phyloP scores from a whole-genome alignment of 2,797 vertebrate species.

The Cuniculus paca region DNA sequence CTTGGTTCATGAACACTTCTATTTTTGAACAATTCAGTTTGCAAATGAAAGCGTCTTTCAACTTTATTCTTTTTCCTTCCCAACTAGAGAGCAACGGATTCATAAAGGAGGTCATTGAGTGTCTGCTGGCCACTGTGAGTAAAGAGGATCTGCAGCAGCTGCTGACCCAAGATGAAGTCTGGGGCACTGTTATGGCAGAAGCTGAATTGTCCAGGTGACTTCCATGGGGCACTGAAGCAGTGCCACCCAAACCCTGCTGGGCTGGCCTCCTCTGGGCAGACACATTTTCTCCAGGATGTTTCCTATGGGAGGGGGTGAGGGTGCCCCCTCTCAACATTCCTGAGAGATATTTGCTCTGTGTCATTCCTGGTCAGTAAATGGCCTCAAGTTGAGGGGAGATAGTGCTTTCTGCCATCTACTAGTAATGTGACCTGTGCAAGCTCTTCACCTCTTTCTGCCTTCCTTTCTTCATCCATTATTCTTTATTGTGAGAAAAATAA shows the following conservation, averaged over 20 bases:
- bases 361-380: accelerated
- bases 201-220: background rate
- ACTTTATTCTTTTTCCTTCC: background rate
- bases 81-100: background rate
- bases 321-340: background rate
- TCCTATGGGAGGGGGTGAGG: background rate
- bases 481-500: too few species aligned
- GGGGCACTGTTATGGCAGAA: background rate
- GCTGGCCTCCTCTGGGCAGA: background rate
- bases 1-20: too few species aligned
- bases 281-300: background rate
- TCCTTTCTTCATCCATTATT: too few species aligned
- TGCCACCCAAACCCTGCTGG: too few species aligned
- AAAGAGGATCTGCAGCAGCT: background rate
- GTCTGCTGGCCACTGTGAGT: accelerated
- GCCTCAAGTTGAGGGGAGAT: background rate
- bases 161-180: background rate
- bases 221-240: background rate
- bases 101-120: accelerated
- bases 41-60: background rate
- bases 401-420: too few species aligned
- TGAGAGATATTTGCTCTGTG: background rate
- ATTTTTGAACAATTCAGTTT: background rate
- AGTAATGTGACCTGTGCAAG: too few species aligned
- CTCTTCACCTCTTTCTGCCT: background rate